Evolutionary conservation across 2,113 vertebrate species (phyloP).

Genomic region (mouse (Mus musculus)): GRCm39 chr1:131912001-131912500

Average conservation of each 20-base stretch:
- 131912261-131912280: neutral
- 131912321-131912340: neutral
- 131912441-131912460: neutral
- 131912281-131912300: neutral
- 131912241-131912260: neutral
- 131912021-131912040: neutral
- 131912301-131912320: neutral
- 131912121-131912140: neutral
- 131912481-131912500: neutral
- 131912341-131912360: neutral
- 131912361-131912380: neutral
- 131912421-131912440: neutral
- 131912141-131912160: neutral
- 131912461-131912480: neutral
- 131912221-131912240: neutral
- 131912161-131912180: neutral
- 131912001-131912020: neutral
- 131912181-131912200: neutral
- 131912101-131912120: neutral
- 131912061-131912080: neutral
- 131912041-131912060: no score
- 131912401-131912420: neutral
- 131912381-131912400: neutral
- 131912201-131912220: neutral
- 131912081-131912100: neutral